phyloP scores from a whole-genome alignment of 2,888 invertebrate species.

The Platypus cylindrus region DNA sequence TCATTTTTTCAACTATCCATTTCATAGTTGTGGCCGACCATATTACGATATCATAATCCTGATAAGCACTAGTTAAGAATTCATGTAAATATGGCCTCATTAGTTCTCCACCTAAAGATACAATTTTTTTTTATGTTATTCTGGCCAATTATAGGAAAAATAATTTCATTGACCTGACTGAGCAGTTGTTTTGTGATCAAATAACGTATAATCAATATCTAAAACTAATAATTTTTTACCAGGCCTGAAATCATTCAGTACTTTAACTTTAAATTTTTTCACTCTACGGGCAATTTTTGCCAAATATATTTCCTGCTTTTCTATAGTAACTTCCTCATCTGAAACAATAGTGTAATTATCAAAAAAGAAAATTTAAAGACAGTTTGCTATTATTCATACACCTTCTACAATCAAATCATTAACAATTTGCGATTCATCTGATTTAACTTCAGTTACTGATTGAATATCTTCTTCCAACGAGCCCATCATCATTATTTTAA shows the following conservation, averaged over 20 bases:
- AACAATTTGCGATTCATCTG: conserved; percentile 71
- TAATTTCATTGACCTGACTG: conserved; percentile 49
- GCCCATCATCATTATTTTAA: conserved; percentile 96
- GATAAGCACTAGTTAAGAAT: conserved; percentile 76
- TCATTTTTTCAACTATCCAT: conserved; percentile 97
- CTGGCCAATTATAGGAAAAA: not conserved
- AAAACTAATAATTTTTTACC: conserved; percentile 84
- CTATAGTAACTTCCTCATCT: conserved; percentile 65
- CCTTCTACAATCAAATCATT: conserved; percentile 74
- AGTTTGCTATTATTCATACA: not conserved
- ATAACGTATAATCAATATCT: conserved; percentile 93
- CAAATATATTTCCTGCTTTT: conserved; percentile 55
- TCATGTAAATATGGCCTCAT: conserved; percentile 95
- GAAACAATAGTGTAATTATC: conserved; percentile 1
- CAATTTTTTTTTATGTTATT: not conserved
- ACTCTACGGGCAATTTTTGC: conserved; percentile 75
- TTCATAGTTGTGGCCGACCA: conserved; percentile 99
- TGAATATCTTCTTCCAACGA: conserved; percentile 86
- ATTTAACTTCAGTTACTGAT: conserved; percentile 67
- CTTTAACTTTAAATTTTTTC: conserved; percentile 67
- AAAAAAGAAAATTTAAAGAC: not conserved
- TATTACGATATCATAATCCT: conserved; percentile 90
- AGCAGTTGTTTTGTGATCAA: conserved; percentile 88
- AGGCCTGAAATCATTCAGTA: conserved; percentile 68
- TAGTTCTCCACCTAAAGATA: conserved; percentile 44